A percentile compares a stretch with the other conserved stretches of the same genome.
Evolutionary conservation across 2,797 vertebrate species (phyloP).

Genomic region (Emydoidea blandingii): DNA sequence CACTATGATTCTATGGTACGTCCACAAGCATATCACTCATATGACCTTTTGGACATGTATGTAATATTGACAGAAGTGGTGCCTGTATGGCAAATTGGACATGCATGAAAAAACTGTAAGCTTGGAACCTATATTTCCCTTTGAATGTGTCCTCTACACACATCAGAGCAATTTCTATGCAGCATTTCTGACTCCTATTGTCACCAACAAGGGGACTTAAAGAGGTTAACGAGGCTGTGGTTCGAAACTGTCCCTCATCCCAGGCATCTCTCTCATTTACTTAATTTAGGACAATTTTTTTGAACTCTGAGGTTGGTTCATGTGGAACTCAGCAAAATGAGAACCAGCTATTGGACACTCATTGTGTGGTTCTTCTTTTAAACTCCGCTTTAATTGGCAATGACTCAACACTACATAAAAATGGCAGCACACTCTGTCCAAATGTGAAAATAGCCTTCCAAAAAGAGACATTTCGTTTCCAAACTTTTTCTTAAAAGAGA

Average conservation of each 20-base stretch:
- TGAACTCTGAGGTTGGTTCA: neutral
- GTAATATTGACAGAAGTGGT: neutral
- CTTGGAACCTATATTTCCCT: neutral
- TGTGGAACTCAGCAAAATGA: neutral
- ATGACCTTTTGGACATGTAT: accelerated
- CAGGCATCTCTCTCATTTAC: neutral
- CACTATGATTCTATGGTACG: neutral
- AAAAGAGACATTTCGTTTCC: no score
- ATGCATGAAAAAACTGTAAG: neutral
- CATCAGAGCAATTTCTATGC: neutral
- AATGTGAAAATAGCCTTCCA: no score
- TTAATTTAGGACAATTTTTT: neutral
- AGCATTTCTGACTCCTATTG: neutral
- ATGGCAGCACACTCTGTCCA: no score
- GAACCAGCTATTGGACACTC: neutral
- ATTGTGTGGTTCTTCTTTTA: neutral
- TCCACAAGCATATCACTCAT: accelerated
- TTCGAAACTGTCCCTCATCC: neutral
- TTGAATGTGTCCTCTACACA: neutral
- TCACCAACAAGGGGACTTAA: neutral
- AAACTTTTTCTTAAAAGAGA: no score
- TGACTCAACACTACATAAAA: no score
- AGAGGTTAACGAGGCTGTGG: neutral
- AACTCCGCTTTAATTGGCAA: neutral
- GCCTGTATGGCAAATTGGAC: neutral